Evolutionary conservation across 1,140 invertebrate species (phyloP).

Genomic region (Heliconius melpomene): DNA sequence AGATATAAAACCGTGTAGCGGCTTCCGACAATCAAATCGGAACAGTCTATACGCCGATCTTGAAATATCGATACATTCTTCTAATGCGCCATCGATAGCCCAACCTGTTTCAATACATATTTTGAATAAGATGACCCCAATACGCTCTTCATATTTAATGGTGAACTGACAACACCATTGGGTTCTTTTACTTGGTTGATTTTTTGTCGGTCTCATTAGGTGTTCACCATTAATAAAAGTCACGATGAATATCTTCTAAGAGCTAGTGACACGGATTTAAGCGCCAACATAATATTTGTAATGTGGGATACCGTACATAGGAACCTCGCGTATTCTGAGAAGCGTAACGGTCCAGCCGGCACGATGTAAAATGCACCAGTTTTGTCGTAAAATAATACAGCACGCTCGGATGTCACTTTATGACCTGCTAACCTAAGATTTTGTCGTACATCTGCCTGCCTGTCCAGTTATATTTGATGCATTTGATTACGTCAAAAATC

Average conservation of each 20-base stretch:
- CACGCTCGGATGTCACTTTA: conserved; percentile 54
- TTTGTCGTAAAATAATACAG: conserved; percentile 56
- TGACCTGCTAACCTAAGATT: conserved; percentile 63
- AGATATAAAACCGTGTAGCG: conserved; percentile 60
- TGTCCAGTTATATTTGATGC: conserved; percentile 32
- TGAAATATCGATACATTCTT: conserved; percentile 40
- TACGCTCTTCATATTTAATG: conserved; percentile 34
- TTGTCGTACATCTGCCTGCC: conserved; percentile 43
- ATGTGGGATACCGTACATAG: conserved; percentile 66
- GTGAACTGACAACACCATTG: conserved; percentile 30
- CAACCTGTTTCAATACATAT: conserved; percentile 44
- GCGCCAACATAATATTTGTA: conserved; percentile 66
- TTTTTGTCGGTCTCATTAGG: conserved; percentile 59
- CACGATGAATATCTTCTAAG: conserved; percentile 60
- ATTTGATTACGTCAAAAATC: conserved; percentile 34
- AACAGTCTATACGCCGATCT: conserved; percentile 39
- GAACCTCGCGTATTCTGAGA: conserved; percentile 63
- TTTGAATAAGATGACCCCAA: conserved; percentile 49
- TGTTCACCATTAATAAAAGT: conserved; percentile 52
- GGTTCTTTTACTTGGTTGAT: conserved; percentile 30
- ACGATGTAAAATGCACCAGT: conserved; percentile 66
- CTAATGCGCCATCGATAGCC: conserved; percentile 36
- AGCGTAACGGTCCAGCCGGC: conserved; percentile 61
- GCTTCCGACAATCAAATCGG: conserved; percentile 59
- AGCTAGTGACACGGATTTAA: conserved; percentile 64